phyloP scores from a whole-genome alignment of 2,113 vertebrate genomes.

The Spilogale gracilis region DNA sequence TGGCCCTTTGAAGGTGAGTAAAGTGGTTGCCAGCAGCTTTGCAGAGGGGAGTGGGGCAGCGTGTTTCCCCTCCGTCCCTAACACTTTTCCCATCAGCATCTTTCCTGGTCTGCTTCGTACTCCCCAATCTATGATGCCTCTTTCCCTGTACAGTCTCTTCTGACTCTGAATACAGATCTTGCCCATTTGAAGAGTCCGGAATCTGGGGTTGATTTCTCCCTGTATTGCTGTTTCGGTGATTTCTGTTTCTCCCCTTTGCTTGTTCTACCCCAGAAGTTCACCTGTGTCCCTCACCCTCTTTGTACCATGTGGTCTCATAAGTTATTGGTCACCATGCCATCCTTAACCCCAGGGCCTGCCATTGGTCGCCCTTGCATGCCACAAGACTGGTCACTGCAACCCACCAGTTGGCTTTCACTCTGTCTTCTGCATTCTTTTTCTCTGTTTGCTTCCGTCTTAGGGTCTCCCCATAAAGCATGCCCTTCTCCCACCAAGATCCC shows the following conservation, averaged over 20 bases:
- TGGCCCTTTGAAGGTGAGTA: not conserved
- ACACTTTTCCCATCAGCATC: not conserved
- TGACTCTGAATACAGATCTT: not conserved
- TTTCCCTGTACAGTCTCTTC: not conserved
- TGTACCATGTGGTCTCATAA: not conserved
- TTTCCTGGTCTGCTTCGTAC: not conserved
- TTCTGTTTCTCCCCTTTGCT: not conserved
- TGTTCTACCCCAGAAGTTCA: not conserved
- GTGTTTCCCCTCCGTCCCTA: not conserved
- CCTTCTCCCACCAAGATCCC: not conserved
- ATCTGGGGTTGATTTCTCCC: not conserved
- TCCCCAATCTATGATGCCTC: not conserved
- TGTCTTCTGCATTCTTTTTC: not conserved
- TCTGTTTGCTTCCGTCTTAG: not conserved
- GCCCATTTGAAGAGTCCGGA: not conserved
- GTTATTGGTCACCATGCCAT: not conserved
- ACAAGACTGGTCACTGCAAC: not conserved
- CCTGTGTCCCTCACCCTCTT: not conserved
- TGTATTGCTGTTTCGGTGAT: not conserved
- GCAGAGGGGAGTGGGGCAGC: not conserved
- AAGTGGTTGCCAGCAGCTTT: not conserved
- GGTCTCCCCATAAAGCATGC: not conserved
- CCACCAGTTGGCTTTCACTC: not conserved
- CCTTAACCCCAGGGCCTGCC: not conserved
- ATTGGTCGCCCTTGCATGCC: not conserved